Base-by-base conservation (phyloP, 2,797 vertebrate genomes). In the Melanitta fusca region DNA sequence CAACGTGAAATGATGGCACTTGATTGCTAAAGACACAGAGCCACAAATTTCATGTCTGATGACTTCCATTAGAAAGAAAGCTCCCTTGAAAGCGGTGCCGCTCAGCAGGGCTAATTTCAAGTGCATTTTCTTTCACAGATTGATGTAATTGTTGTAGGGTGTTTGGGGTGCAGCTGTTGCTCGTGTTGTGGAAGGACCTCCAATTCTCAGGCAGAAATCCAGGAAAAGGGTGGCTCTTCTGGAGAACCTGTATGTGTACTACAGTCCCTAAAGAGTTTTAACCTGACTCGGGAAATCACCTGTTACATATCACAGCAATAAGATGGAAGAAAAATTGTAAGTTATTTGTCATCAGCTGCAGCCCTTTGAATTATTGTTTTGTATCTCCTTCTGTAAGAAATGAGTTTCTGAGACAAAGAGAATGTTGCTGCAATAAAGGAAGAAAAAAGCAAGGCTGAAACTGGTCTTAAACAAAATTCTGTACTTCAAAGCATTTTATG, bases 91-190 rank as follows among this genome's bases (percentile, higher is more conserved):
- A 95, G 41, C 15, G 27, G 41, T 81, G 30, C 43, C 62, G 8
- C 77, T 86, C 78, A 86, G 73, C 47, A 77, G 65, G 71, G 20
- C 61, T 96, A 89, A 95, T 96, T 89, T 85, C 61, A 49, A 77
- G 47, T 70, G 27, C 6, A 69, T 91, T 88, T 87, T 41, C 34
- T 47, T 25, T 80, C 62, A 34, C 13, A 85, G 49, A 12, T 43
- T 83, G 39, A 53, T 88, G 24, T 68, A 85, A 56, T n/a, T 77
- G 28, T 53, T 84, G 20, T 43, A 24, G 68, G 28, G 58, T 39
- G 27, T 74, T 91, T 78, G 62, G 22, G 66, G 38, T 89, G 24
- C 36, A 81, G 58, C 68, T 82, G 16, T 73, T 89, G 65, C 49
- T 81, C 32, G 10, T 64, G 39, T 39, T 71, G 80, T 85, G 38